Base-by-base conservation (phyloP, 2,113 vertebrate genomes). In the Cyanistes caeruleus region DNA sequence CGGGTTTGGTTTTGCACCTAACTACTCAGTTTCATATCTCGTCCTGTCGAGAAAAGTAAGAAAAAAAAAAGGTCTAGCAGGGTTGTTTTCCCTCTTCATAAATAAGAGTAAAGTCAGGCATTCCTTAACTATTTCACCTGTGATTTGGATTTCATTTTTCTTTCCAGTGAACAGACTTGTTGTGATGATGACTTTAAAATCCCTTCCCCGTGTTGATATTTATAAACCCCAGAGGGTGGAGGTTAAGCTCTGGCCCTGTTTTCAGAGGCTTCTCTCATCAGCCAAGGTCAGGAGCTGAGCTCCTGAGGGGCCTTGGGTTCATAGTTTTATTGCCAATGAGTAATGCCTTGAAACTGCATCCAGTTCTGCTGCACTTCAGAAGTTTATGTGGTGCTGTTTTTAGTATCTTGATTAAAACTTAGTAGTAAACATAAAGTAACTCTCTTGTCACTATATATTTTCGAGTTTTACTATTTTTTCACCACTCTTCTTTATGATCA, bases 241-340 rank as follows among this genome's bases (percentile, higher is more conserved):
- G 69, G 93, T 95, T 95, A 96, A 96, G 81, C 78, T 93, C 75
- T 95, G 60, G 59, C 68, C 58, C 77, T 95, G 78, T 91, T 97
- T 97, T 90, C 88, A 91, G 74, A 41, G 41, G 53, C 79, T 81
- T 94, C 95, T 96, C 75, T 97, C 85, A 80, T 92, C 81, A 97
- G 31, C 56, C 46, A 85, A 93, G 74, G 85, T 87, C 81, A 95
- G 89, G 55, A 91, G 77, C 91, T 78, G 86, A 83, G 64, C 79
- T 95, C 89, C 77, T 67, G 84, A 25, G 89, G 76, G 87, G 95
- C 87, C 69, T 59, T 65, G 69, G 27, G 49, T 58, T 95, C 77
- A 76, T 31, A 79, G 28, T 65, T 94, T 84, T 84, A 89, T 96
- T 90, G 96, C 75, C 62, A 97, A 65, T 39, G 76, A 95, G 30